Percentiles rank a stretch among this genome's conserved stretches.
Evolutionary conservation across 1,140 invertebrate genomes (phyloP).

Genomic region (Mylabris phalerata): DNA sequence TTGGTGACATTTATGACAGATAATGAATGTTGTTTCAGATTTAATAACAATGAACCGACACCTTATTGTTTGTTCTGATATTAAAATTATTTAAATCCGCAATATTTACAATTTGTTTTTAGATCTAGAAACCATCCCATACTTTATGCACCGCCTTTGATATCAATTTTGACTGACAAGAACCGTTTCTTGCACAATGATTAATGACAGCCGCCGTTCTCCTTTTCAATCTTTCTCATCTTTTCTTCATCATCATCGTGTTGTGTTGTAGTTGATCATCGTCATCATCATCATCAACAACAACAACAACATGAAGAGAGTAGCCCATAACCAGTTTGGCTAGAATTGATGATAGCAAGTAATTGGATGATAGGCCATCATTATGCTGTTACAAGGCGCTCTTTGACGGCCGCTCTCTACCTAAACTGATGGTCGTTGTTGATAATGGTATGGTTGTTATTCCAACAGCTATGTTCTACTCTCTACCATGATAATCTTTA

Average conservation of each 20-base stretch:
- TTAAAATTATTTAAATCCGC: too few relatives aligned
- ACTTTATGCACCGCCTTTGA: neutral
- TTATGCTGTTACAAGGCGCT: conserved; percentile 29
- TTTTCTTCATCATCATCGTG: too few relatives aligned
- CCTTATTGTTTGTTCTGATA: too few relatives aligned
- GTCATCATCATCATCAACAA: too few relatives aligned
- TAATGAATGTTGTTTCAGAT: conserved; percentile 17
- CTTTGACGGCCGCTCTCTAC: conserved; percentile 27
- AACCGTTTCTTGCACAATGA: conserved; percentile 6
- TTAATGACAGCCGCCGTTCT: conserved; percentile 21
- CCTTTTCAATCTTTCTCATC: too few relatives aligned
- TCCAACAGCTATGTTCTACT: conserved; percentile 17
- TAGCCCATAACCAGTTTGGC: conserved; percentile 25
- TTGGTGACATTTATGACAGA: conserved; percentile 16
- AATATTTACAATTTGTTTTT: too few relatives aligned
- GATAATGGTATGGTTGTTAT: conserved; percentile 29
- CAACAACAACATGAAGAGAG: conserved; percentile 8
- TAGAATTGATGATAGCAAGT: conserved; percentile 35
- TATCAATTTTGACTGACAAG: neutral
- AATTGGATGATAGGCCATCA: conserved; percentile 35
- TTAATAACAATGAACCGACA: neutral
- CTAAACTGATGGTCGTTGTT: conserved; percentile 28
- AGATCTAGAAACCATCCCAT: too few relatives aligned
- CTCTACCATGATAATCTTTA: conserved; percentile 16
- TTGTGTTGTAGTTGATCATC: too few relatives aligned